These are phyloP conservation scores for Zapornia atra DNA, from an alignment of 2,113 vertebrate genomes.

Conservation along the genomic window DNA sequence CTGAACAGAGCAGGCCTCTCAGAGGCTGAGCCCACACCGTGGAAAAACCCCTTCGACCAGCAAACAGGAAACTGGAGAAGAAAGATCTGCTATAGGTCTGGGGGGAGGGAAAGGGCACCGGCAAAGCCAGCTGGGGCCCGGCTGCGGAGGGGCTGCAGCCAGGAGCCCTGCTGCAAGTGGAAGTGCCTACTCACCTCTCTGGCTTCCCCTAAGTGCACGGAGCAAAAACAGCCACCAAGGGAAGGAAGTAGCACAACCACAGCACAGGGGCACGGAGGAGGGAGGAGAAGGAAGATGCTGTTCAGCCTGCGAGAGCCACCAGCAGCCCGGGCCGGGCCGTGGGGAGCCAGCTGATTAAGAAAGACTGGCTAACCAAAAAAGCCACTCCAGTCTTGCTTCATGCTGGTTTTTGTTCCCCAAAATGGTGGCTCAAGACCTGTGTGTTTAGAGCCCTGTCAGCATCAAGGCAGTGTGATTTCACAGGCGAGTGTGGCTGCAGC, in stretches of 20 bases:
- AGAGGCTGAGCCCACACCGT: background rate
- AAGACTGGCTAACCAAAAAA: background rate
- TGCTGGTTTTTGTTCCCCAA: background rate
- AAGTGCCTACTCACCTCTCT: background rate
- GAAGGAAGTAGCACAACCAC: slow-evolving; percentile 22
- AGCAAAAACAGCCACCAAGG: background rate
- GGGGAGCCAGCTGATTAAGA: background rate
- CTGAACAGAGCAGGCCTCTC: background rate
- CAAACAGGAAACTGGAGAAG: slow-evolving; percentile 67
- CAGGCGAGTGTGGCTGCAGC: background rate
- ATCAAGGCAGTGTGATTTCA: rapidly evolving
- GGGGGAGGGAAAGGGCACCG: slow-evolving; percentile 13
- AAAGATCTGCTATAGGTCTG: slow-evolving; percentile 46
- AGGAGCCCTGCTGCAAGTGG: background rate
- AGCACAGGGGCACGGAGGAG: background rate
- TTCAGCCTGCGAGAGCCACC: background rate
- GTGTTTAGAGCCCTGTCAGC: background rate
- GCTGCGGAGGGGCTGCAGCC: background rate
- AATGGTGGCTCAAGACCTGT: rapidly evolving
- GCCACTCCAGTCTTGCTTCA: background rate
- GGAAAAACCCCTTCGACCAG: background rate
- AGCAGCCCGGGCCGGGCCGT: background rate
- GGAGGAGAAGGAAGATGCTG: background rate
- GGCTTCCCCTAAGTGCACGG: background rate
- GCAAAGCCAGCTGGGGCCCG: background rate